Percentiles rank a stretch among this genome's conserved stretches.
Evolutionary conservation across 2,113 vertebrate species (phyloP).

Genomic region (Mustela nigripes): DNA sequence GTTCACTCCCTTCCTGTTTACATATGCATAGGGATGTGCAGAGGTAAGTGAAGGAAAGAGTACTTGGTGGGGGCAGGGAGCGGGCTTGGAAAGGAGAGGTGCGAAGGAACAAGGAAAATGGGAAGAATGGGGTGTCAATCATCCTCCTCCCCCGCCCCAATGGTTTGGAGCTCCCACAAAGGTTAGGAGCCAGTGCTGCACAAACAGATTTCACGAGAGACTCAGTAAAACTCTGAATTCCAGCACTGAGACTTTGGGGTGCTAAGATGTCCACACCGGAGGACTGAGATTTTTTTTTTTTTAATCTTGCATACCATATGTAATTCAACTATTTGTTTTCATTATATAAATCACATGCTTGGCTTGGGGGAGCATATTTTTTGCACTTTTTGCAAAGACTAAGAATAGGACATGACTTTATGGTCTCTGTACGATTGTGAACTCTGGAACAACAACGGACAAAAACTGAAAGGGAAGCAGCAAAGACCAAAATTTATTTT

Average conservation of each 20-base stretch:
- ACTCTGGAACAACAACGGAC: not conserved
- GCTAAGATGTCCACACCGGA: not conserved
- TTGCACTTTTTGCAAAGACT: not conserved
- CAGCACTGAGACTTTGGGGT: not conserved
- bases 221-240: not conserved
- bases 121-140: not conserved
- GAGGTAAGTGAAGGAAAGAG: not conserved
- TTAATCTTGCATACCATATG: not conserved
- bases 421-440: not conserved
- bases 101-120: not conserved
- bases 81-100: not conserved
- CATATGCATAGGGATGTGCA: no score
- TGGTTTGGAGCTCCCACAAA: not conserved
- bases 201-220: not conserved
- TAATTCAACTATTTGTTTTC: not conserved
- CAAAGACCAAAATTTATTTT: conserved; percentile 32
- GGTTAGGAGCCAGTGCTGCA: not conserved
- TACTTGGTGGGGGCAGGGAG: not conserved
- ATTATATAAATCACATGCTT: not conserved
- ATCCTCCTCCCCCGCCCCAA: fast-evolving
- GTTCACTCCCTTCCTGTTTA: not conserved
- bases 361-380: not conserved
- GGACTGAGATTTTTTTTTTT: not conserved
- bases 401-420: not conserved
- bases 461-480: not conserved